Evolutionary conservation across 2,888 invertebrate species (phyloP).

Genomic region (Mythimna vitellina): DNA sequence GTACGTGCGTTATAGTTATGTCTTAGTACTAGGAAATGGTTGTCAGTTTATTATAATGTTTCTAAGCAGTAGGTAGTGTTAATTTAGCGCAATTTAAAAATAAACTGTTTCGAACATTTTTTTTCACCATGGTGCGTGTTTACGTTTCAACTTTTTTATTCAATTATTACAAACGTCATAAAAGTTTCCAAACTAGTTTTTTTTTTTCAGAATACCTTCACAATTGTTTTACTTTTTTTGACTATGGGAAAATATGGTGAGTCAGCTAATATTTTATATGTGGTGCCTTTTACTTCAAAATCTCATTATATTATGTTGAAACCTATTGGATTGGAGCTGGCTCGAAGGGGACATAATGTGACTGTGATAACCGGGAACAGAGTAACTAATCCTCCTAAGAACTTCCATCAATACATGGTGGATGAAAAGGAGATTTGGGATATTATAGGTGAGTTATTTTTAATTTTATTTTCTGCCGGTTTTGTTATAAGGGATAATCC

Average conservation of each 20-base stretch:
- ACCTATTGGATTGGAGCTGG: conserved; percentile 86
- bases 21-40: not conserved
- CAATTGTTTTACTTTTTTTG: conserved; percentile 51
- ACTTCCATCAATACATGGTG: conserved; percentile 81
- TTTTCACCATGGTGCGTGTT: conserved; percentile 42
- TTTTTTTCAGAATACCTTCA: conserved; percentile 58
- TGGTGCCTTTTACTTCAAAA: conserved; percentile 85
- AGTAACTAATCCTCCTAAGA: conserved; percentile 77
- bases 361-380: conserved; percentile 85
- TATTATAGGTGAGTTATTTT: conserved; percentile 72
- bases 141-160: not conserved
- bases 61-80: conserved; percentile 30
- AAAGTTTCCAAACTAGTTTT: conserved; percentile 5
- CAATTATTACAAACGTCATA: not conserved
- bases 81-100: not conserved
- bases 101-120: not conserved
- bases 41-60: conserved; percentile 23
- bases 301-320: conserved; percentile 87
- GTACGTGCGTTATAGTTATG: not conserved
- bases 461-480: no score
- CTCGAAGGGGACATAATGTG: conserved; percentile 88
- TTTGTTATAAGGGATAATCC: not conserved
- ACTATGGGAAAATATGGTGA: conserved; percentile 61
- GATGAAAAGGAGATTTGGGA: conserved; percentile 84
- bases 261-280: conserved; percentile 84